Evolutionary conservation across 1,140 invertebrate genomes (phyloP), one percentile per base, ranked within the genome.

Genomic region (Drosophila pachea): DNA sequence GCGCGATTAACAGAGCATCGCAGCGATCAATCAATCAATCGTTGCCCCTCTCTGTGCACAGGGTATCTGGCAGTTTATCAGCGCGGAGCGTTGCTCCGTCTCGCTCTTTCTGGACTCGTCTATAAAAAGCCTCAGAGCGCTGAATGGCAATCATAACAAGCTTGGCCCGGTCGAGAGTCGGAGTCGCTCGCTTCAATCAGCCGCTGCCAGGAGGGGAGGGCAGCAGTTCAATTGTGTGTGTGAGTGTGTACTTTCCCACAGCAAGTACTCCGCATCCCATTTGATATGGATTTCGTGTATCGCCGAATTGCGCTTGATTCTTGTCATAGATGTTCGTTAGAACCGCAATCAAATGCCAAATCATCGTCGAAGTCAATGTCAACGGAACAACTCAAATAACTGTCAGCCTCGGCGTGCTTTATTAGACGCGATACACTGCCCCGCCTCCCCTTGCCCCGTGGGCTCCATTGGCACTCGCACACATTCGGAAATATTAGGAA

Each of bases 391-490:
- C 70, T 55, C 67, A 59, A 60, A 64, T 64, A 70, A 42, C 59
- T 73, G 71, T 65, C 71, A 58, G 16, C 14, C 66, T 33, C 54
- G 9, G 42, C 11, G 40, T n/a, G 4, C 7, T 33, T 16, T 35
- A 56, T 36, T 45, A 45, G 31, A 33, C 2, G 6, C n/a, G 16
- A 12, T 49, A 14, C 12, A 2, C 40, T 42, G n/a, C 7, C 12
- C 14, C 5, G 7, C 12, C 5, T 4, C n/a, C 68, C 67, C 38
- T 11, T 50, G 49, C 61, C 59, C 48, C 35, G 58, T 55, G 43
- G 16, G 67, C 54, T 74, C 74, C 78, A 83, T 82, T 82, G 83
- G 74, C 64, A 79, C 73, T 76, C 38, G 62, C 79, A 78, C 54
- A 49, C 65, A 71, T 32, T 38, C 68, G 62, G 33, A 49, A 59